Conservation (phyloP, 2,888 invertebrate species). For the Acleris cristana region DNA sequence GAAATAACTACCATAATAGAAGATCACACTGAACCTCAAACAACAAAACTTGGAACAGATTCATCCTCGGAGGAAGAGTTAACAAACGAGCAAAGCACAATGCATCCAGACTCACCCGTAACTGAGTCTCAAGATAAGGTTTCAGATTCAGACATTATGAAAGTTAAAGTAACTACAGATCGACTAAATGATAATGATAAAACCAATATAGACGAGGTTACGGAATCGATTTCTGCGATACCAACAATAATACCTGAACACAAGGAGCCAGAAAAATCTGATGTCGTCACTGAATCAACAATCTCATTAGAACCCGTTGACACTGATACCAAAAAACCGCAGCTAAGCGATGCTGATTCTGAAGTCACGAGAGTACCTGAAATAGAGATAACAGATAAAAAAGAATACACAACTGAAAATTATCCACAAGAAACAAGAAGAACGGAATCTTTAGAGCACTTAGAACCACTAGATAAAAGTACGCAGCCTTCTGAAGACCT, state of each 20-base stretch:
- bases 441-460: conserved; percentile 27
- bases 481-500: conserved; percentile 12
- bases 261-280: conserved; percentile 20
- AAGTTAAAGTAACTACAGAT: conserved; percentile 3
- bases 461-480: conserved; percentile 19
- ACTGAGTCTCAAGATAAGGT: conserved; percentile 13
- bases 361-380: conserved; percentile 15
- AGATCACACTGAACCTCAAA: conserved; percentile 22
- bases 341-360: conserved; percentile 35
- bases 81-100: not conserved
- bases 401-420: conserved; percentile 32
- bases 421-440: conserved; percentile 30
- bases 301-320: conserved; percentile 27
- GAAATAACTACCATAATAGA: conserved; percentile 31
- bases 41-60: conserved; percentile 16
- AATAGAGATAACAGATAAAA: conserved; percentile 18
- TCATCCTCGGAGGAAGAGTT: conserved; percentile 14
- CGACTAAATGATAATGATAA: conserved; percentile 1
- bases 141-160: not conserved
- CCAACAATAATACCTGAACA: conserved; percentile 12
- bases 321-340: conserved; percentile 34
- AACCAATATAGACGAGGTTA: conserved; percentile 18
- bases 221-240: conserved; percentile 15
- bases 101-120: conserved; percentile 15
- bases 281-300: conserved; percentile 17